A percentile compares a stretch with the other conserved stretches of the same genome.
Conservation (phyloP, 2,888 invertebrate genomes). For the Drosophila longiperda region DNA sequence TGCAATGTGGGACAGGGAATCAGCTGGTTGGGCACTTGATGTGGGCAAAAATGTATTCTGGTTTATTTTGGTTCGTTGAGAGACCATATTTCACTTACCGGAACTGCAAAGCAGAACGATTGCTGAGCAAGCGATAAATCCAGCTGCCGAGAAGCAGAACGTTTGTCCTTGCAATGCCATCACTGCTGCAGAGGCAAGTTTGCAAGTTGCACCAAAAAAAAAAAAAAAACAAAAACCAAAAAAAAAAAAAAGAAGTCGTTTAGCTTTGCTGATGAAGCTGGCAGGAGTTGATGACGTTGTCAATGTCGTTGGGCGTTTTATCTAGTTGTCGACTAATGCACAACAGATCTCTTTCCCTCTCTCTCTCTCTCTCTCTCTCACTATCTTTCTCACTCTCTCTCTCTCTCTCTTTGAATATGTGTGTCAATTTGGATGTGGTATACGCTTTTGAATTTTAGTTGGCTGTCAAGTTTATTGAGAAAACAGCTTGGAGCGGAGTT, state of each 20-base stretch:
- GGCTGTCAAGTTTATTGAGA: slow-evolving; percentile 43
- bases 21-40: neutral
- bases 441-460: slow-evolving; percentile 4
- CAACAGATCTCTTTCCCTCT: slow-evolving; percentile 32
- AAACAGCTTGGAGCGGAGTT: slow-evolving; percentile 37
- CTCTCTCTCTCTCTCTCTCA: neutral
- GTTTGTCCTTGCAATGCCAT: slow-evolving; percentile 71
- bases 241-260: slow-evolving; percentile 19
- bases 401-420: neutral
- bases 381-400: neutral
- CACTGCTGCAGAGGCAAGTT: slow-evolving; percentile 16
- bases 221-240: neutral
- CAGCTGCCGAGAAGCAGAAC: slow-evolving; percentile 79
- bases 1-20: neutral
- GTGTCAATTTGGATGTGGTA: neutral
- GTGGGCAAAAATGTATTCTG: neutral
- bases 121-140: slow-evolving; percentile 85
- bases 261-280: slow-evolving; percentile 28
- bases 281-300: slow-evolving; percentile 48
- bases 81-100: slow-evolving; percentile 83
- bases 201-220: slow-evolving; percentile 1
- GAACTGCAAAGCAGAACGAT: slow-evolving; percentile 85
- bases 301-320: slow-evolving; percentile 43
- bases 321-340: slow-evolving; percentile 44
- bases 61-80: slow-evolving; percentile 44